These are phyloP conservation scores for Thamnaconus septentrionalis DNA, from an alignment of 2,113 vertebrate genomes.

Conservation along the genomic window DNA sequence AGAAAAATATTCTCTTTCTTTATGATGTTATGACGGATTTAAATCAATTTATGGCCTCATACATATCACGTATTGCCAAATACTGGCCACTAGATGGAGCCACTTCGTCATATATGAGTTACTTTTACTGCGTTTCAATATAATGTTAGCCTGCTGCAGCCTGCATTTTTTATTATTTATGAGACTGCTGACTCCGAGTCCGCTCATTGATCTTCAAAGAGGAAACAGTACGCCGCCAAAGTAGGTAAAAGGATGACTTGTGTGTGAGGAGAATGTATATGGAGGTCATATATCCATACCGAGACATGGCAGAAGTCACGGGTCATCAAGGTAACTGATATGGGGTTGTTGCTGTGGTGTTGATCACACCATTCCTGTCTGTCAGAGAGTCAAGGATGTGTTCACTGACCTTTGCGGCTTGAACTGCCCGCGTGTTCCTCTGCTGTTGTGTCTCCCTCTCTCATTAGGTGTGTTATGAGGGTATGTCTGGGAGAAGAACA, in stretches of 20 bases:
- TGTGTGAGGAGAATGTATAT: conserved; percentile 49
- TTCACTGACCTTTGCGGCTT: too few species aligned
- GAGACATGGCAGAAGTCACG: conserved; percentile 19
- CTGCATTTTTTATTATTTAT: too few species aligned
- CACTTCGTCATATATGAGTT: conserved; percentile 4
- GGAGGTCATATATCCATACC: conserved; percentile 53
- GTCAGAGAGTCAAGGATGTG: too few species aligned
- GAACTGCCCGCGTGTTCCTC: conserved; percentile 11
- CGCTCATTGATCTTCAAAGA: background rate
- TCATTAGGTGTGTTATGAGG: background rate
- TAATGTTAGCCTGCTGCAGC: background rate
- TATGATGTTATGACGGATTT: too few species aligned
- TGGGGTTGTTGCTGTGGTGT: too few species aligned
- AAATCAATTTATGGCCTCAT: too few species aligned
- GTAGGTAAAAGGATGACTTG: conserved; percentile 23
- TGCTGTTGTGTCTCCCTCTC: conserved; percentile 3
- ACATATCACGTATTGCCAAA: conserved; percentile 18
- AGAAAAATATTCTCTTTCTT: too few species aligned
- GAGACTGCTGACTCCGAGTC: background rate
- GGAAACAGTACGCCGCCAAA: background rate
- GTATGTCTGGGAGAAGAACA: background rate
- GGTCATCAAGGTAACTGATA: too few species aligned
- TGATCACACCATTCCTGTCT: too few species aligned
- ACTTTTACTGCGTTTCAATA: background rate
- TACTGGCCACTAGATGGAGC: conserved; percentile 43